A percentile compares a stretch with the other conserved stretches of the same genome.
Conservation (phyloP, 2,888 invertebrate species). For the Meganola albula region DNA sequence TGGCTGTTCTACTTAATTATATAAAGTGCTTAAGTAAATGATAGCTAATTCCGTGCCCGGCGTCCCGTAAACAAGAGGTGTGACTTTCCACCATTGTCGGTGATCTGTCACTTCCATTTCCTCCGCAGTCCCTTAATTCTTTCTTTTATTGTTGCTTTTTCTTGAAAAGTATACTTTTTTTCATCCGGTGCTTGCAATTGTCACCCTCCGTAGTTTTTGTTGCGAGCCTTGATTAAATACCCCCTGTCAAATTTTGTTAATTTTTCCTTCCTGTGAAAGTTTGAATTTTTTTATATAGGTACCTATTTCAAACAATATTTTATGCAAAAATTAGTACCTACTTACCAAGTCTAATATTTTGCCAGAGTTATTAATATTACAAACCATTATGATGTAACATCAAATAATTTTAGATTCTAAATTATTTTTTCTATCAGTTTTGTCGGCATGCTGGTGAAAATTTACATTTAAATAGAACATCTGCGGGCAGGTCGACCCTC, state of each 20-base stretch:
- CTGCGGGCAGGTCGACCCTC: conserved; percentile 71
- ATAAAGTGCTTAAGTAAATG: conserved; percentile 77
- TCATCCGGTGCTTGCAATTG: conserved; percentile 65
- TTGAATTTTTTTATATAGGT: conserved; percentile 12
- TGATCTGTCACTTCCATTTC: conserved; percentile 76
- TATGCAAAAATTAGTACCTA: too few species aligned
- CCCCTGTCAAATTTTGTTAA: conserved; percentile 61
- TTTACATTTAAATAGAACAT: conserved; percentile 78
- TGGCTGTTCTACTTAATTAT: conserved; percentile 70
- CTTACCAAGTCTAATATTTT: too few species aligned
- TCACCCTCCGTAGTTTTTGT: conserved; percentile 70
- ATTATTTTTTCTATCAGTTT: conserved; percentile 68
- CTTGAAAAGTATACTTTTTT: conserved; percentile 66
- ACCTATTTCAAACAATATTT: conserved; percentile 4
- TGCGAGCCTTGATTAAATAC: conserved; percentile 70
- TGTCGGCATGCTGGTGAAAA: conserved; percentile 61
- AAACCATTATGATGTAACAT: conserved; percentile 41
- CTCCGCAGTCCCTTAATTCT: conserved; percentile 55
- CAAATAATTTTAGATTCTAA: conserved; percentile 64
- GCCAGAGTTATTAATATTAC: conserved; percentile 21
- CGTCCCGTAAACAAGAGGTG: conserved; percentile 74
- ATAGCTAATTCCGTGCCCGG: conserved; percentile 68
- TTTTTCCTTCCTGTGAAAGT: conserved; percentile 46
- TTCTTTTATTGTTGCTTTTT: conserved; percentile 71
- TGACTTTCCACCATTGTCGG: conserved; percentile 73